Evolutionary conservation across 2,888 invertebrate genomes (phyloP).

Genomic region (Lithophane socia): DNA sequence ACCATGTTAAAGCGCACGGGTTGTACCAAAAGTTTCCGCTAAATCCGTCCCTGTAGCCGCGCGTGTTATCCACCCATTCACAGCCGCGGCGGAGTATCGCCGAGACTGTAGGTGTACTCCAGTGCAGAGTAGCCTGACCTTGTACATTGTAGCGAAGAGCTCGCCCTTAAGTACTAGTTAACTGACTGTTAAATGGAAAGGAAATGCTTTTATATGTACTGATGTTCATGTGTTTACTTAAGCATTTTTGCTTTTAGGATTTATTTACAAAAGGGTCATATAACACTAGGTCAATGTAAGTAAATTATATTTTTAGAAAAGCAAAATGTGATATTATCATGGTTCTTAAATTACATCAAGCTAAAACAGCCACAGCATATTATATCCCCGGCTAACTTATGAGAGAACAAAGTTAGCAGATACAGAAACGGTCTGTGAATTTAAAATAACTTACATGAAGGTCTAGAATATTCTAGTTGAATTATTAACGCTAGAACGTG

Average conservation of each 20-base stretch:
- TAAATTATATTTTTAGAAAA: too few species aligned
- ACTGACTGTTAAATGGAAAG: slow-evolving; percentile 40
- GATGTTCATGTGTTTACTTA: slow-evolving; percentile 4
- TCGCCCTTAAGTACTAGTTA: slow-evolving; percentile 44
- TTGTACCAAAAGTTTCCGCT: background rate
- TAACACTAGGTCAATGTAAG: too few species aligned
- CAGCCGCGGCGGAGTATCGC: slow-evolving; percentile 18
- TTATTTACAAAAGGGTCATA: background rate
- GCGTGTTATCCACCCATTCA: slow-evolving; percentile 49
- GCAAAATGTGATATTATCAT: too few species aligned
- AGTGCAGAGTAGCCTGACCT: slow-evolving; percentile 40
- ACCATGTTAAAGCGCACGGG: too few species aligned
- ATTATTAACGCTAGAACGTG: slow-evolving; percentile 10
- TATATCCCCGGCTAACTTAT: background rate
- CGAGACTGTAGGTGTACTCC: background rate
- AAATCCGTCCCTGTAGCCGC: slow-evolving; percentile 34
- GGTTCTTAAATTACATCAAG: background rate
- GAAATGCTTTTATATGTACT: slow-evolving; percentile 37
- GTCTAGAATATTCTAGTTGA: slow-evolving; percentile 21
- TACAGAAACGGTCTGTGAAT: slow-evolving; percentile 23
- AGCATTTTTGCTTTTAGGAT: slow-evolving; percentile 8
- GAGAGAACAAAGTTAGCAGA: slow-evolving; percentile 10
- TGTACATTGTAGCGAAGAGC: slow-evolving; percentile 44
- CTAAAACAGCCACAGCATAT: background rate
- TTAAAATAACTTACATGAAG: slow-evolving; percentile 35